Conservation (phyloP, 2,797 vertebrate genomes). For the Xenentodon cancila region DNA sequence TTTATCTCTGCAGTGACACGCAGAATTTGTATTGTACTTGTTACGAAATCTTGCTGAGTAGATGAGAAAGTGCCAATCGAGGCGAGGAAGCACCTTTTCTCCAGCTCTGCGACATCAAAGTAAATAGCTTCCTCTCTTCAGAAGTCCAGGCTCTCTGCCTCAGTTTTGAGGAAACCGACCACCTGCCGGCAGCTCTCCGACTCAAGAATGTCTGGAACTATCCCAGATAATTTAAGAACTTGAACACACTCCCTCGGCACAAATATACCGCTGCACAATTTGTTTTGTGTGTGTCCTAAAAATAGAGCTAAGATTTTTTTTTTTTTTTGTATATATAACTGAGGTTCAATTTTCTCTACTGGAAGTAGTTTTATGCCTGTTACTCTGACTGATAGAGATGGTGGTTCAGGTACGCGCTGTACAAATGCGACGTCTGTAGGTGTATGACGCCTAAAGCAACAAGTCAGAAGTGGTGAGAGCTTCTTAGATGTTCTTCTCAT, state of each 20-base stretch:
- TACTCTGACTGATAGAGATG: constrained; percentile 1
- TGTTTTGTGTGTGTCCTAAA: constrained; percentile 37
- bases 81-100: constrained; percentile 56
- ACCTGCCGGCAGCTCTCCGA: constrained; percentile 65
- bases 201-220: constrained; percentile 35
- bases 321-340: constrained; percentile 18
- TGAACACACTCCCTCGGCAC: constrained; percentile 55
- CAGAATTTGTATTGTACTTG: constrained; percentile 48
- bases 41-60: constrained; percentile 59
- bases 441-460: constrained; percentile 33
- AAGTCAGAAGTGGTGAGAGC: constrained; percentile 47
- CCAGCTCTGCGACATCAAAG: constrained; percentile 67
- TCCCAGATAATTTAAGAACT: constrained; percentile 62
- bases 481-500: constrained; percentile 21
- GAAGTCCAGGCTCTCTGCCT: constrained; percentile 50
- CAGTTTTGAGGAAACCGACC: constrained; percentile 53
- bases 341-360: constrained; percentile 29
- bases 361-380: constrained; percentile 19
- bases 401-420: constrained; percentile 17
- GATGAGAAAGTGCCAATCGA: constrained; percentile 62
- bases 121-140: constrained; percentile 52
- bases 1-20: constrained; percentile 49
- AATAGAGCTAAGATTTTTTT: constrained; percentile 41
- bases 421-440: constrained; percentile 30
- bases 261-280: constrained; percentile 49